Evolutionary conservation across 2,113 vertebrate genomes (phyloP).

Genomic region (Engystomops pustulosus): DNA sequence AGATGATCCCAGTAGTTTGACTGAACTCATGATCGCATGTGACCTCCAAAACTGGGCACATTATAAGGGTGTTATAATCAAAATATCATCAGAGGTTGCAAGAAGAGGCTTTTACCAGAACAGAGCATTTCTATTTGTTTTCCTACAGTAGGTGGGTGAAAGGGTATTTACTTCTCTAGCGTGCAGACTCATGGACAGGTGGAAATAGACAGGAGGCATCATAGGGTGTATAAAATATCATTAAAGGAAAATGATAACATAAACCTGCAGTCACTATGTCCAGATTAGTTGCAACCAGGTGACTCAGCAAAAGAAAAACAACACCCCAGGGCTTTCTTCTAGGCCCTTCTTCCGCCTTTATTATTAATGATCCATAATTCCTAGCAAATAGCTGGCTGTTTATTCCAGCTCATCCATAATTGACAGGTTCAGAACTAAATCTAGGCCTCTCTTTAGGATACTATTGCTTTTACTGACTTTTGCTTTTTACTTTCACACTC

Average conservation of each 20-base stretch:
- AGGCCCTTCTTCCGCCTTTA: constrained; percentile 38
- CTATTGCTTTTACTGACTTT: constrained; percentile 31
- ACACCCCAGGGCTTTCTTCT: constrained; percentile 23
- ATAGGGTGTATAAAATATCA: constrained; percentile 27
- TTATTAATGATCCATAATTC: constrained; percentile 54
- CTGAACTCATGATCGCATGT: too few species aligned
- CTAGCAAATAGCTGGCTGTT: constrained; percentile 50
- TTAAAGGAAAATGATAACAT: constrained; percentile 4
- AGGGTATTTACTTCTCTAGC: not conserved
- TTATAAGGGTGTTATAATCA: too few species aligned
- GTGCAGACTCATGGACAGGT: not conserved
- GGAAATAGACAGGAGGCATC: not conserved
- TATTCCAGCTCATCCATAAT: constrained; percentile 56
- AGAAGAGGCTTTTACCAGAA: too few species aligned
- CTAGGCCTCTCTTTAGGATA: constrained; percentile 37
- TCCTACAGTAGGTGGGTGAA: not conserved
- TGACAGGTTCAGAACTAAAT: constrained; percentile 45
- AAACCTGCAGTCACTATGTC: not conserved
- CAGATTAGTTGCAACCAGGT: constrained; percentile 29
- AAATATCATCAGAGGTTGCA: too few species aligned
- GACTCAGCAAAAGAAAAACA: constrained; percentile 55
- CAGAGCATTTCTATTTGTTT: constrained; percentile 9
- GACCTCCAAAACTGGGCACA: too few species aligned
- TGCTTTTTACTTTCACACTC: not conserved
- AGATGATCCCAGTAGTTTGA: too few species aligned